phyloP scores from a whole-genome alignment of 1,140 invertebrate genomes.

The Drosophila lini region DNA sequence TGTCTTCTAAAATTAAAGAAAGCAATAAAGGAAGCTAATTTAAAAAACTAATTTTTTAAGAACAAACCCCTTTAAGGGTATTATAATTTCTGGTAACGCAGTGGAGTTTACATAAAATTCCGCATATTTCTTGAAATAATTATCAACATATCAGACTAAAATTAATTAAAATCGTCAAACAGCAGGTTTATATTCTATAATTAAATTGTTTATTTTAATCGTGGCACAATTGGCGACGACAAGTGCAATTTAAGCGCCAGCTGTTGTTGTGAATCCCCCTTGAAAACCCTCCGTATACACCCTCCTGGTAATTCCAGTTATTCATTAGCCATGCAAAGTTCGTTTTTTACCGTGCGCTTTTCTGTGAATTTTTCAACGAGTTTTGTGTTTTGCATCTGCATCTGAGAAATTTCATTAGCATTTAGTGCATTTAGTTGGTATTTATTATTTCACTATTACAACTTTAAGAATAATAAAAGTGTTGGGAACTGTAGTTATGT shows the following conservation, averaged over 20 bases:
- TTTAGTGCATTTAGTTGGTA: background rate
- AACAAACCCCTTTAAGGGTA: no score
- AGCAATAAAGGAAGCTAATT: background rate
- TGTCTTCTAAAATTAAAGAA: background rate
- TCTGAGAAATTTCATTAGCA: constrained; percentile 9
- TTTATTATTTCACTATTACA: constrained; percentile 2
- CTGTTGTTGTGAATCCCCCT: constrained; percentile 18
- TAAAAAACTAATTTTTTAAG: no score
- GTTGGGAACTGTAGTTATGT: background rate
- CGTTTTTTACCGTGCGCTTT: constrained; percentile 11
- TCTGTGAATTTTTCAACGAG: constrained; percentile 25
- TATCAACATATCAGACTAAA: background rate
- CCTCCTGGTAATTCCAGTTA: constrained; percentile 17
- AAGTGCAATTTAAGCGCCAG: constrained; percentile 33
- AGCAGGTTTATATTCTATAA: constrained; percentile 27
- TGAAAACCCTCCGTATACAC: no score
- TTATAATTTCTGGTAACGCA: no score
- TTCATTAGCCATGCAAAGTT: constrained; percentile 26
- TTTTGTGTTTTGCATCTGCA: constrained; percentile 15
- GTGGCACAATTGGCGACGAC: constrained; percentile 8
- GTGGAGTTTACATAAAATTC: no score
- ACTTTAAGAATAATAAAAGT: background rate
- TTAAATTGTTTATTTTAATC: constrained; percentile 29
- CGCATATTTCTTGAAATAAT: background rate
- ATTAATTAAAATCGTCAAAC: background rate